Base-by-base conservation (phyloP, 2,113 vertebrate species). In the Lasiurus borealis region DNA sequence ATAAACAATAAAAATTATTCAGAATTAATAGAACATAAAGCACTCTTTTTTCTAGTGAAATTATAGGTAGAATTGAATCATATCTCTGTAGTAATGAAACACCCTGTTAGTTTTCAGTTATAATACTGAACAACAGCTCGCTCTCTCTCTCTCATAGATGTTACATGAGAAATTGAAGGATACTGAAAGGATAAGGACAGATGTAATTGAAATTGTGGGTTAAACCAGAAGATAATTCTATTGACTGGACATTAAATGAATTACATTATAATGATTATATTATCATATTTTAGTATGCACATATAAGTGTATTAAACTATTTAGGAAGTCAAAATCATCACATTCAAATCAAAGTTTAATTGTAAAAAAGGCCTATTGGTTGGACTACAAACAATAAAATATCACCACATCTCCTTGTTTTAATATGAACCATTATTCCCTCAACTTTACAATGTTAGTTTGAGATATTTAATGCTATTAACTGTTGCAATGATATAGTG, bases 21-120 rank as follows among this genome's bases (percentile, higher is more conserved):
- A 88, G 34, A 95, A 91, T 94, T 97, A 97, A 95, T 72, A 66
- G 44, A 91, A 95, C 40, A 90, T 59, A 94, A 96, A 97, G 31
- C 2, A 71, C 21, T 69, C 36, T 44, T 94, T 92, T 90, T 95
- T 87, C 72, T 62, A 85, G 62, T 83, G 69, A 96, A 95, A 96
- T 95, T 94, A 82, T 95, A 80, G 8, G 36, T 93, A 40, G 25
- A 96, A 85, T 85, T 76, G 44, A 69, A 62, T 88, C 73, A 27
- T 92, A 93, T 95, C 68, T 88, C 62, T n/a, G 8, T 86, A 52
- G 64, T 71, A 91, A 94, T 86, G 78, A 97, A 95, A 91, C 76
- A 88, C 95, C 34, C 59, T 95, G 23, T 93, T 96, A 95, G 75
- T 50, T 97, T 97, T 97, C 78, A 83, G 10, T 95, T 93, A 94